phyloP scores from a whole-genome alignment of 2,888 invertebrate genomes.

The Amphimallon solstitiale region DNA sequence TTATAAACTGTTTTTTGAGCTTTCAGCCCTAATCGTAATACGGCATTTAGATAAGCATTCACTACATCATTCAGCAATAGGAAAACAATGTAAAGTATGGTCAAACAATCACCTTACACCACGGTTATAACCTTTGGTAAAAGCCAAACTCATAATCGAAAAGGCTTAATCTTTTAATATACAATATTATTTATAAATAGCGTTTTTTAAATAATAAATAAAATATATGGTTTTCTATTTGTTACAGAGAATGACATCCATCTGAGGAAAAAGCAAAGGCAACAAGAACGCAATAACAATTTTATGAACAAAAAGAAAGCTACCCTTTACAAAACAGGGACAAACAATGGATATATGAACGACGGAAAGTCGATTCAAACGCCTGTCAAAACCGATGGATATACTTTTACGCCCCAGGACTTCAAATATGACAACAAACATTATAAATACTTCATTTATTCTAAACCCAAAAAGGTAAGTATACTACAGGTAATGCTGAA shows the following conservation, averaged over 20 bases:
- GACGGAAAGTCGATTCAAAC: conserved; percentile 46
- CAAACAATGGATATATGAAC: conserved; percentile 50
- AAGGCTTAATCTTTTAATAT: too few species aligned
- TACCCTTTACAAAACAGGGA: conserved; percentile 67
- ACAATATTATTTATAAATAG: too few species aligned
- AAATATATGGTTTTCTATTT: conserved; percentile 4
- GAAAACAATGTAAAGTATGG: too few species aligned
- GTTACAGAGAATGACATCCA: conserved; percentile 62
- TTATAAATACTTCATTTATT: conserved; percentile 81
- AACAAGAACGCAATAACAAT: conserved; percentile 68
- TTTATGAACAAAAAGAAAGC: conserved; percentile 74
- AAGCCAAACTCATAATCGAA: too few species aligned
- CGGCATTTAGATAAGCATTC: too few species aligned
- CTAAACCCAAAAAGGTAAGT: conserved; percentile 73
- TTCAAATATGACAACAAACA: conserved; percentile 83
- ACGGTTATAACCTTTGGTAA: too few species aligned
- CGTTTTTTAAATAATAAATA: too few species aligned
- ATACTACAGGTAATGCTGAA: too few species aligned
- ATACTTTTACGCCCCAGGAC: conserved; percentile 78
- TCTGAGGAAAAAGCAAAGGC: conserved; percentile 69
- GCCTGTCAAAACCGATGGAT: conserved; percentile 62
- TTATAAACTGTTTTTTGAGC: too few species aligned
- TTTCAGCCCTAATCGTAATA: too few species aligned
- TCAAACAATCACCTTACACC: too few species aligned
- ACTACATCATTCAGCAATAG: too few species aligned